Percentiles rank a stretch among this genome's conserved stretches.
phyloP scores from a whole-genome alignment of 35 echinoderm and acorn worm genomes.

The Lytechinus variegatus region DNA sequence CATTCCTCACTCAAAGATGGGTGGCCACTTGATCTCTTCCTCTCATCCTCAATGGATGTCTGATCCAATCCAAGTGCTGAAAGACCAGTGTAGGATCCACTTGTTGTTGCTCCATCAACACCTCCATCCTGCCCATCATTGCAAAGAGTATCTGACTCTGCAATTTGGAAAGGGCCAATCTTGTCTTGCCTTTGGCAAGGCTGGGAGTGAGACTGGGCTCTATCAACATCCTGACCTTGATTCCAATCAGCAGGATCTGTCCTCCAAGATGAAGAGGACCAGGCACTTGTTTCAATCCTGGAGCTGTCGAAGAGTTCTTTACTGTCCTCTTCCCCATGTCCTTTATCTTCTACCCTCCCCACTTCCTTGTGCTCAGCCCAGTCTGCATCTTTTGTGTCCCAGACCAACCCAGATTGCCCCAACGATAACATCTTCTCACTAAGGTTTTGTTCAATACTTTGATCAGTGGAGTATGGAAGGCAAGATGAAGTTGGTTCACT shows the following conservation, averaged over 20 bases:
- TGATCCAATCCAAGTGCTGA: background rate
- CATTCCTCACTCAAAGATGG: background rate
- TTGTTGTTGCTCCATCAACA: background rate
- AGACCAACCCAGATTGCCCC: background rate
- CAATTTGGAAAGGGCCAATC: background rate
- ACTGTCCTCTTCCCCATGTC: background rate
- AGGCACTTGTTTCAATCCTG: background rate
- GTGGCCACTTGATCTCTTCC: background rate
- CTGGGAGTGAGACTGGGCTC: background rate
- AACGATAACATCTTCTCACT: background rate
- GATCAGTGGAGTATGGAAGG: background rate
- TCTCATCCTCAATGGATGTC: background rate
- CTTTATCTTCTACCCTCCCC: background rate
- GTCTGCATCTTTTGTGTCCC: background rate
- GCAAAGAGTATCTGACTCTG: background rate
- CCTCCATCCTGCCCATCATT: background rate
- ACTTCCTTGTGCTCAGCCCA: background rate
- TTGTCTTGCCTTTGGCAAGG: background rate
- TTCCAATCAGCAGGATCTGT: constrained; percentile 23
- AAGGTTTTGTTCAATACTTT: background rate
- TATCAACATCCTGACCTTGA: background rate
- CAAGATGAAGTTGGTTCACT: background rate
- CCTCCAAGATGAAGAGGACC: constrained; percentile 21
- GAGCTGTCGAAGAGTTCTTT: background rate
- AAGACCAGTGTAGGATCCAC: background rate